Base-by-base conservation (phyloP, 1,140 invertebrate species). In the Cardiocondyla obscurior region DNA sequence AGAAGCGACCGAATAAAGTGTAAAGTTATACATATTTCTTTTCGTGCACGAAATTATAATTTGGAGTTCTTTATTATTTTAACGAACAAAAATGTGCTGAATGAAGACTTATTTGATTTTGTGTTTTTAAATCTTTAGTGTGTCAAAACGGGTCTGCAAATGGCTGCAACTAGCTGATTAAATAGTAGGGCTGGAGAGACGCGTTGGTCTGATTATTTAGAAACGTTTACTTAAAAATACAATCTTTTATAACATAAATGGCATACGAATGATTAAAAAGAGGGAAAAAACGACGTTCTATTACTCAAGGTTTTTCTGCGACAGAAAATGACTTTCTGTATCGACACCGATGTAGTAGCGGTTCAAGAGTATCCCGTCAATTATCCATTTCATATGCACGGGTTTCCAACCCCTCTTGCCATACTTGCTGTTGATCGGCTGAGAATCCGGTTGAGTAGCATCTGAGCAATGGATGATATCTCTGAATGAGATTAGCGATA, bases 321-420 rank as follows among this genome's bases (percentile, higher is more conserved):
- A 12, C 12, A 67, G 64, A 83, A 83, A 72, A 74, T 72, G 39
- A 85, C 69, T 60, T 82, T 73, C 42, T 82, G 46, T 42, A 64
- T 60, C 46, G 46, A n/a, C 86, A 85, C 46, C 12, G 60, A 69
- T 84, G 83, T 53, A 58, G 44, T 74, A 46, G 28, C 22, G 39
- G 84, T 22, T 77, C 58, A 82, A 88, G 53, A 57, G 14, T 57
- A 39, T 53, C n/a, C 46, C 22, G 53, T 81, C 77, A 8, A 85
- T 83, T 83, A 76, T 85, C 67, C 60, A 76, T 88, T 85, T 53
- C 25, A n/a, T 67, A 67, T 51, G 60, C 28, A 30, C 60, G 91
- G 91, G 91, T 90, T 92, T 92, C 90, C 91, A 92, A 91, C 91
- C 91, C 91, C 91, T 73, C 84, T 64, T 76, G 51, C 28, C 70